Evolutionary conservation across 2,113 vertebrate genomes (phyloP).

Genomic region (Microtus pennsylvanicus): DNA sequence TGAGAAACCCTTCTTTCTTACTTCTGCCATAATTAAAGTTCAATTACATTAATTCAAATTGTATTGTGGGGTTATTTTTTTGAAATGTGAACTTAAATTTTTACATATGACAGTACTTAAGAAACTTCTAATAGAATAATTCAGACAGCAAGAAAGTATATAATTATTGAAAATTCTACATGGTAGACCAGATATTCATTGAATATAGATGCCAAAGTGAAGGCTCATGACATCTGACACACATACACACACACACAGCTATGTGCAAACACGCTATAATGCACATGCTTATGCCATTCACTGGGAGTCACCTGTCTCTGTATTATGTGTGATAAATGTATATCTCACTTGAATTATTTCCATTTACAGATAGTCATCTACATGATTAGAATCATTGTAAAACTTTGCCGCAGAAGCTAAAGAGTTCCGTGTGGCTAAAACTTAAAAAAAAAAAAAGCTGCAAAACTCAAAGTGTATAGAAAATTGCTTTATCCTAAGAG

Average conservation of each 20-base stretch:
- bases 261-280: rapidly evolving
- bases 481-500: neutral
- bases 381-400: neutral
- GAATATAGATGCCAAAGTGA: neutral
- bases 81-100: neutral
- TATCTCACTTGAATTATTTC: neutral
- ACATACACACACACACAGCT: neutral
- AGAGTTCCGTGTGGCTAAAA: neutral
- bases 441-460: neutral
- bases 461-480: neutral
- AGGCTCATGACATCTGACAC: neutral
- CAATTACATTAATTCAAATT: conserved; percentile 25
- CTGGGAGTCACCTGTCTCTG: neutral
- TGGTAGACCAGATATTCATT: neutral
- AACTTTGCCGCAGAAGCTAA: neutral
- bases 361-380: neutral
- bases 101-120: neutral
- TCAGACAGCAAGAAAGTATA: neutral
- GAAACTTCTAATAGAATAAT: neutral
- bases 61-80: neutral
- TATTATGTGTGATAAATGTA: too few relatives aligned
- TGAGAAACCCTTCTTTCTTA: neutral
- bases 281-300: neutral
- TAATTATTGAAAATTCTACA: neutral
- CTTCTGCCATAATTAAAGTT: neutral